A percentile compares a stretch with the other conserved stretches of the same genome.
These are phyloP conservation scores for Sciurus carolinensis DNA, from an alignment of 2,797 vertebrate species.

Conservation along the genomic window DNA sequence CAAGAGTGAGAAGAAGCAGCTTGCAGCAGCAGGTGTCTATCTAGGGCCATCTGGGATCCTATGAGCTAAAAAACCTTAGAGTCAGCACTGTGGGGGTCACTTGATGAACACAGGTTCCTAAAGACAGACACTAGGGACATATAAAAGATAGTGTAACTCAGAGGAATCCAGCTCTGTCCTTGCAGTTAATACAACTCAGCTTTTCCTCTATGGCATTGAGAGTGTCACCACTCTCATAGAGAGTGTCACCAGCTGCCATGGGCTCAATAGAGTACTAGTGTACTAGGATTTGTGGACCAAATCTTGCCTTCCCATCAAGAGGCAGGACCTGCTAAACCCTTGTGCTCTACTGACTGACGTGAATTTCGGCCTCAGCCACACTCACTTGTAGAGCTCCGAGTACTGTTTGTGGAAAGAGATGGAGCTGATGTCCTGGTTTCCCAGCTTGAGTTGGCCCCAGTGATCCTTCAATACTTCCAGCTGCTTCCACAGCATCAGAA, in stretches of 20 bases:
- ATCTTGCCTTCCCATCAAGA: not conserved
- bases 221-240: no score
- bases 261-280: not conserved
- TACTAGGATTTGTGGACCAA: not conserved
- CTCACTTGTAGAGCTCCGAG: slow-evolving; percentile 89
- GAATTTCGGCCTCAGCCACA: slow-evolving; percentile 26
- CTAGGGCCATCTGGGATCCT: not conserved
- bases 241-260: not conserved
- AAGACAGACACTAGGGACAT: not conserved
- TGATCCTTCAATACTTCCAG: slow-evolving; percentile 90
- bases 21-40: not conserved
- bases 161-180: not conserved
- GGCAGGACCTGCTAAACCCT: not conserved
- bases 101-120: not conserved
- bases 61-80: not conserved
- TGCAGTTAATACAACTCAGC: not conserved
- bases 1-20: not conserved
- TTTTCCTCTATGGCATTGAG: not conserved
- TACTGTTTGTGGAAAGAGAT: slow-evolving; percentile 86
- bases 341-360: not conserved
- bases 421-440: slow-evolving; percentile 79
- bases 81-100: no score
- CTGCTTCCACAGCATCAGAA: slow-evolving; percentile 91
- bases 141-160: not conserved
- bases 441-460: slow-evolving; percentile 87